A percentile compares a stretch with the other conserved stretches of the same genome.
phyloP scores from a whole-genome alignment of 2,113 vertebrate genomes.

The Odocoileus hemionus region DNA sequence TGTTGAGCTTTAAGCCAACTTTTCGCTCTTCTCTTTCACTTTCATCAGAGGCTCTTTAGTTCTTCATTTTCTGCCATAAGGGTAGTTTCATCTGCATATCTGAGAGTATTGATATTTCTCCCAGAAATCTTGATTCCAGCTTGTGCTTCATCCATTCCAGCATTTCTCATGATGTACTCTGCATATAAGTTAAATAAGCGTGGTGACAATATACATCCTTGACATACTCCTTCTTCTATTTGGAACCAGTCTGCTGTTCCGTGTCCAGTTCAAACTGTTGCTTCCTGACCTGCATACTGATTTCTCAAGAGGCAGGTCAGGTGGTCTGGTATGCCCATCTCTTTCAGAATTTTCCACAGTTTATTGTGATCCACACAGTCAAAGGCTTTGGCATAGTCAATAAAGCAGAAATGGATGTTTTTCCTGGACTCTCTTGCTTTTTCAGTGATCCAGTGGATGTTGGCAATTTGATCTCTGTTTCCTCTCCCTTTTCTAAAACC shows the following conservation, averaged over 20 bases:
- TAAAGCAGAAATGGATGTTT: not conserved
- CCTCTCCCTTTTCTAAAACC: not conserved
- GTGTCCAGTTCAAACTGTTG: not conserved
- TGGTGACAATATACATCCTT: not conserved
- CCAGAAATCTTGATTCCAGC: not conserved
- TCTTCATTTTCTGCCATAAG: not conserved
- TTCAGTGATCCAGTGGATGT: not conserved
- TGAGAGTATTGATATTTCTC: not conserved
- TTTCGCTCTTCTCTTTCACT: not conserved
- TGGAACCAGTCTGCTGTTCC: not conserved
- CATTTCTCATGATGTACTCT: rapidly evolving
- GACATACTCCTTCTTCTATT: not conserved
- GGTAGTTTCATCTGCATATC: not conserved
- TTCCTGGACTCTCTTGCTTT: not conserved
- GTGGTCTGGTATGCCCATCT: not conserved
- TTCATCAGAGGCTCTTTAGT: not conserved
- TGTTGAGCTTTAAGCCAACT: not conserved
- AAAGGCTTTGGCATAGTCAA: not conserved
- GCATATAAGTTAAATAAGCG: not conserved
- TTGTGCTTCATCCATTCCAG: not conserved
- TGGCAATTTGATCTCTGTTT: not conserved
- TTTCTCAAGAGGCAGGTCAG: not conserved
- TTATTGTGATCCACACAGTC: not conserved
- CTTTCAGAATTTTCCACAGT: not conserved
- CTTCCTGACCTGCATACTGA: not conserved